Base-by-base conservation (phyloP, 2,797 vertebrate species). In the Hybognathus amarus region DNA sequence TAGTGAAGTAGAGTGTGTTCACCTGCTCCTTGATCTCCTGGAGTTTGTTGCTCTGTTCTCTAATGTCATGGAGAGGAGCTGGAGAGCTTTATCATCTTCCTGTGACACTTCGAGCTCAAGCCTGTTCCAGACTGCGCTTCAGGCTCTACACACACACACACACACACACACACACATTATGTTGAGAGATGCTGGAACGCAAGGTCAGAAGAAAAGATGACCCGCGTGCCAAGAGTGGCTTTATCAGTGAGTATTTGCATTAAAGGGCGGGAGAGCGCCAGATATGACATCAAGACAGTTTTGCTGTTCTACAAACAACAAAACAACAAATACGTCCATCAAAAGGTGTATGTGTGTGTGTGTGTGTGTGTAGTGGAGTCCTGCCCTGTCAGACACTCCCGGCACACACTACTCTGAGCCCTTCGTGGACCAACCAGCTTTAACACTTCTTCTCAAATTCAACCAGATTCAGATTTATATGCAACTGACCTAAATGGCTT, bases 11-110 rank as follows among this genome's bases (percentile, higher is more conserved):
- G 64, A 24, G 47, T 66, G 78, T 83, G 56, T 91, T 83, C 94
- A 99, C 98, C 97, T 99, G 98, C 91, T 99, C 97, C 93, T 99
- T 99, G 93, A 99, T 99, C 93, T 99, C 98, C 84, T 99, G 98
- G 85, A 99, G 96, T 94, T 99, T 99, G 95, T 96, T 96, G 94
- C 98, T 99, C 92, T 99, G 98, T 91, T 99, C 98, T 89, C 98
- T 94, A 93, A 99, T 99, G 93, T 99, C 98, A 71, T 99, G 97
- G 85, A 99, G 97, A 99, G 97, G 84, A 99, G 96, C 92, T 99
- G 97, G 80, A 99, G 95, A 0, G 98, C 97, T 92, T 99, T 99
- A 91, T 99, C 98, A 79, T 99, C 98, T 92, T 99, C 98, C 93
- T 98, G 97, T 89, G 98, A 97, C 87, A 99, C 98, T 83, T 99